Conservation (phyloP, 1,140 invertebrate species). For the Zaprionus gabonicus region DNA sequence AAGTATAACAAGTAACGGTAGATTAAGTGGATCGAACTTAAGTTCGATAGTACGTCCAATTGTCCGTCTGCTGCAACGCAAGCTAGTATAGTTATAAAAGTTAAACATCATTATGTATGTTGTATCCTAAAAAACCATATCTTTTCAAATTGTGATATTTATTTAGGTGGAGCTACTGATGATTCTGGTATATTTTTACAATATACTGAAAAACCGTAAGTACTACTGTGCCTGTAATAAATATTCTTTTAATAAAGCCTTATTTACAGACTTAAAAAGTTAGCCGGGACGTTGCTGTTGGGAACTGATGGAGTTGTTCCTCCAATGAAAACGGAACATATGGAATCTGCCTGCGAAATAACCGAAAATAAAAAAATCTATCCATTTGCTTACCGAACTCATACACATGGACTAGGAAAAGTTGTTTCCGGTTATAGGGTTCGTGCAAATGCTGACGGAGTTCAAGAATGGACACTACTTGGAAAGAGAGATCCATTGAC, state of each 20-base stretch:
- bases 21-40: no score
- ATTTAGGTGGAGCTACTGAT: constrained; percentile 90
- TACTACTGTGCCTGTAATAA: background rate
- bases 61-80: no score
- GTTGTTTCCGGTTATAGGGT: constrained; percentile 95
- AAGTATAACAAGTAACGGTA: no score
- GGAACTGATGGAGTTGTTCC: constrained; percentile 92
- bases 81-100: background rate
- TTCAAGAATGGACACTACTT: constrained; percentile 91
- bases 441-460: constrained; percentile 85
- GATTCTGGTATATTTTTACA: constrained; percentile 92
- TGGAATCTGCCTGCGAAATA: constrained; percentile 94
- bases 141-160: background rate
- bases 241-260: background rate
- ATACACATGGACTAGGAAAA: constrained; percentile 95
- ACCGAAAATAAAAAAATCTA: constrained; percentile 93
- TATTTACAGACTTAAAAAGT: constrained; percentile 88
- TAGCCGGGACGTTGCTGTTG: constrained; percentile 94
- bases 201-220: constrained; percentile 91
- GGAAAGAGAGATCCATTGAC: constrained; percentile 96
- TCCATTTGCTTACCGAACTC: constrained; percentile 97
- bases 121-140: background rate
- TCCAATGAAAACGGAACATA: constrained; percentile 89
- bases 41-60: no score
- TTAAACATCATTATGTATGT: background rate